Percentiles rank a stretch among this genome's conserved stretches.
phyloP scores from a whole-genome alignment of 2,797 vertebrate genomes.

The Silurus aristotelis region DNA sequence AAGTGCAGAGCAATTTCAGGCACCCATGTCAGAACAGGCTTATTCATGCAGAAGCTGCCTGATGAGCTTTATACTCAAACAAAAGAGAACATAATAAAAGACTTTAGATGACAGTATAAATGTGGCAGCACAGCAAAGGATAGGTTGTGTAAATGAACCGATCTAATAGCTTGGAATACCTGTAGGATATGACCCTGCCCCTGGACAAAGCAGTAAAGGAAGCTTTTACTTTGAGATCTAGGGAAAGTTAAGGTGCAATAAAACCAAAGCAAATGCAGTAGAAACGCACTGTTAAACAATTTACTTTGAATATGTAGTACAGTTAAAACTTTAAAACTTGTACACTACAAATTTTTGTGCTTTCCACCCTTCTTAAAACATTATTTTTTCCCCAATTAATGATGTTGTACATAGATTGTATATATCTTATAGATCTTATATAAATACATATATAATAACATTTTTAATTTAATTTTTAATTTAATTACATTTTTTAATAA shows the following conservation, averaged over 20 bases:
- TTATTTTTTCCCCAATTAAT: background rate
- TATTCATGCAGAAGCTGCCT: conserved; percentile 70
- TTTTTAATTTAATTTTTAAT: too few species aligned
- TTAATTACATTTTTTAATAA: too few species aligned
- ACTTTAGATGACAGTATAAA: conserved; percentile 55
- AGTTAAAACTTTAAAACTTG: background rate
- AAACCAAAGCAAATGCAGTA: background rate
- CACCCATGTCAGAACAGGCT: conserved; percentile 70
- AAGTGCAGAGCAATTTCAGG: conserved; percentile 77
- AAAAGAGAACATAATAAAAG: conserved; percentile 59
- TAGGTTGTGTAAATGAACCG: conserved; percentile 31
- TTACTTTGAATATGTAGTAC: background rate
- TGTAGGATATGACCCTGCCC: conserved; percentile 22
- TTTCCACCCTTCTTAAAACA: background rate
- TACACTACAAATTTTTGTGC: background rate
- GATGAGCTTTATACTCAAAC: conserved; percentile 72
- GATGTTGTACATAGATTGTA: too few species aligned
- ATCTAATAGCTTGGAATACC: conserved; percentile 20
- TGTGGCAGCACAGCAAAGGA: conserved; percentile 27
- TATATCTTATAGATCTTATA: too few species aligned
- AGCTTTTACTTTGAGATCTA: background rate
- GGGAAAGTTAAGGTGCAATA: background rate
- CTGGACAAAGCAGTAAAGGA: background rate
- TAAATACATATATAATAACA: background rate
- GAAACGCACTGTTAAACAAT: background rate